Base-by-base conservation (phyloP, 2,797 vertebrate genomes). In the Anomalospiza imberbis region DNA sequence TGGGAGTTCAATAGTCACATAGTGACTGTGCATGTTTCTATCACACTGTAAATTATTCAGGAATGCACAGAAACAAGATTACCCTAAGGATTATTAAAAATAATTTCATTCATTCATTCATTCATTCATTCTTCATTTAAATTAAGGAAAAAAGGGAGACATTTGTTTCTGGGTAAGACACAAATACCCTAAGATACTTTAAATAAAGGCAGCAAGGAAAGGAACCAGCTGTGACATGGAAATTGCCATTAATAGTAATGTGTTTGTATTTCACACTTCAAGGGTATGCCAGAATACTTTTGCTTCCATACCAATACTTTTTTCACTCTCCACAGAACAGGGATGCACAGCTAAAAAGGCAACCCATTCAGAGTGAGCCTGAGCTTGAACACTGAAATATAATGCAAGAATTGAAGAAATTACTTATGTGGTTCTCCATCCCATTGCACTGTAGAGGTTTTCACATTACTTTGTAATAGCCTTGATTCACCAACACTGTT, bases 401-500 rank as follows among this genome's bases (percentile, higher is more conserved):
- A 68, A 53, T 31, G 45, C 60, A 82, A 50, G 31, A 88, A 88
- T 63, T 87, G 67, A 38, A 82, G 48, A 82, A 93, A 94, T 53
- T 60, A 74, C 38, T 34, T 91, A 21, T 70, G 31, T 36, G 31
- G 42, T 72, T 75, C 13, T 92, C 42, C 31, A 70, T 80, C 85
- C 76, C 44, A 70, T 62, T 78, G 32, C 34, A 65, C 18, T 92
- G 14, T 65, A 78, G 85, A 76, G 18, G 42, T 78, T 94, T 88
- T 89, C 55, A 84, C 82, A 87, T 85, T 71, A 90, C 70, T 95
- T 95, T 88, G 12, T 48, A 55, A 84, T 93, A 91, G 28, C 60
- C 61, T 93, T 62, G 7, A 36, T 80, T 93, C 36, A 93, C n/a
- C 26, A 90, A 34, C 9, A 28, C 32, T 66, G 7, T 26, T 85